These are phyloP conservation scores for Nymphalis polychloros DNA, from an alignment of 2,888 invertebrate genomes.

Conservation along the genomic window DNA sequence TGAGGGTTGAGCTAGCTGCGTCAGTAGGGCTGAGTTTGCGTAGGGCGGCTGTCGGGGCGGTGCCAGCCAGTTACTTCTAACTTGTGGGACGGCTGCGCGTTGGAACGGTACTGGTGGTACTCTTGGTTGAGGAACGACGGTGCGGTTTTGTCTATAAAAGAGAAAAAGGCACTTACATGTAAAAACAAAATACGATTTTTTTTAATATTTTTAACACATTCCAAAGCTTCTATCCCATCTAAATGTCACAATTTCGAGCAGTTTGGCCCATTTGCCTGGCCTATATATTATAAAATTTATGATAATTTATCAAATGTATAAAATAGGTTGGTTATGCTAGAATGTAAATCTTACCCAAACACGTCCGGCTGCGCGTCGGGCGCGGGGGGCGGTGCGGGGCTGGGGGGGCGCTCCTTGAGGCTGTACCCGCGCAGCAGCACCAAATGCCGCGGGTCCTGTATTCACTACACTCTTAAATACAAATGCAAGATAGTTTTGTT, in stretches of 20 bases:
- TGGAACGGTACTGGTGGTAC: slow-evolving; percentile 40
- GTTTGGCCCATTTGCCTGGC: no score
- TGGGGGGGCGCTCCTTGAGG: slow-evolving; percentile 84
- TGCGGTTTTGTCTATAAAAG: slow-evolving; percentile 18
- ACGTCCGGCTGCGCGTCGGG: slow-evolving; percentile 70
- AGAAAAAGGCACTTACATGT: no score
- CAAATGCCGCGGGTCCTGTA: slow-evolving; percentile 88
- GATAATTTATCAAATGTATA: no score
- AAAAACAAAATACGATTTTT: no score
- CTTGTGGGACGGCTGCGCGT: slow-evolving; percentile 39
- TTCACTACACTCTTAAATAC: neutral
- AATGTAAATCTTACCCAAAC: slow-evolving; percentile 54
- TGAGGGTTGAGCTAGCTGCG: slow-evolving; percentile 84
- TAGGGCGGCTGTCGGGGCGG: slow-evolving; percentile 67
- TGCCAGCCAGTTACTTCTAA: slow-evolving; percentile 50
- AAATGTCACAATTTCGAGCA: no score
- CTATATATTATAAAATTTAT: no score
- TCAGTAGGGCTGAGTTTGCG: slow-evolving; percentile 79
- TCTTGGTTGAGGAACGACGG: slow-evolving; percentile 25
- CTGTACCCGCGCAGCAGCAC: slow-evolving; percentile 89
- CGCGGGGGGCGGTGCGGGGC: slow-evolving; percentile 82
- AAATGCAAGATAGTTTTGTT: no score
- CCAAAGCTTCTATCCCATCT: no score
- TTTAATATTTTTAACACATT: no score
- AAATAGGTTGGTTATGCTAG: no score